phyloP scores from a whole-genome alignment of 2,797 vertebrate genomes.

The Phylloscopus collybita region DNA sequence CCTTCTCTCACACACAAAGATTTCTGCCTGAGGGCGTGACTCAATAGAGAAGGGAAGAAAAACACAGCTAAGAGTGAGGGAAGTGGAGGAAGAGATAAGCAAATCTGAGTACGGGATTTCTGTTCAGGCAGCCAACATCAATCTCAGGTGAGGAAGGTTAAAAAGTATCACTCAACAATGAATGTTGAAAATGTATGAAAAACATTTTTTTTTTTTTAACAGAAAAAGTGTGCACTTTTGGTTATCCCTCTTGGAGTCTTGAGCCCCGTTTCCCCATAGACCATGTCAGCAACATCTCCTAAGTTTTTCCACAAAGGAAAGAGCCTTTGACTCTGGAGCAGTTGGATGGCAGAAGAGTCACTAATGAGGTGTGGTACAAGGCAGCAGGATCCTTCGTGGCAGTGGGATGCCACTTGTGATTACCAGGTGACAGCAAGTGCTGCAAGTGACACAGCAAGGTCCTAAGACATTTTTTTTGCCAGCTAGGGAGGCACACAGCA shows the following conservation, averaged over 20 bases:
- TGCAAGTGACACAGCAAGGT: not conserved
- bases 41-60: not conserved
- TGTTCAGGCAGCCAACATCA: not conserved
- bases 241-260: not conserved
- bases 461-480: not conserved
- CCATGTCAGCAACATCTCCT: not conserved
- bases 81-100: not conserved
- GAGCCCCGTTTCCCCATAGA: not conserved
- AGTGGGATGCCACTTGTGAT: not conserved
- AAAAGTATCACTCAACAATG: not conserved
- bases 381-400: not conserved
- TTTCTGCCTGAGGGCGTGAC: not conserved
- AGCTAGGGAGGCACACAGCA: not conserved
- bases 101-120: not conserved
- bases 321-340: not conserved
- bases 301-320: not conserved
- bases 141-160: not conserved
- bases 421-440: not conserved
- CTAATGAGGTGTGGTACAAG: too few relatives aligned
- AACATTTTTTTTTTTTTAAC: not conserved
- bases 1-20: not conserved
- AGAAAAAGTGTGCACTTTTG: not conserved
- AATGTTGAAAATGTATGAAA: not conserved
- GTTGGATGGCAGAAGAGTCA: not conserved
- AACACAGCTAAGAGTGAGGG: not conserved